Conservation (phyloP, 2,888 invertebrate species). For the Labia minor region DNA sequence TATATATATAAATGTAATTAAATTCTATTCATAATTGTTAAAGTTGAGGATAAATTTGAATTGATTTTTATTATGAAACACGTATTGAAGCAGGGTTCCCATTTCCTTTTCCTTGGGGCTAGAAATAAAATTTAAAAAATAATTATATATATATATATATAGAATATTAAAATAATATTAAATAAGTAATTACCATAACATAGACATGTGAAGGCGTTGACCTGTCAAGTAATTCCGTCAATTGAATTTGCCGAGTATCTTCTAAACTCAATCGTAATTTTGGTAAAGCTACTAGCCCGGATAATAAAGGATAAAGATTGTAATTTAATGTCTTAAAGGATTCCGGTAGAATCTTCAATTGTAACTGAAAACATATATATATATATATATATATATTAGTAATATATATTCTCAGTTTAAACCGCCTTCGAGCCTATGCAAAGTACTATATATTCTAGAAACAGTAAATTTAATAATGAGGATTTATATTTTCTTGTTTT, state of each 20-base stretch:
- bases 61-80: background rate
- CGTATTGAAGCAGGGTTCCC: slow-evolving; percentile 21
- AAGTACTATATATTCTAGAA: no score
- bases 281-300: slow-evolving; percentile 63
- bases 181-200: slow-evolving; percentile 44
- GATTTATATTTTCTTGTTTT: no score
- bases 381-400: slow-evolving; percentile 13
- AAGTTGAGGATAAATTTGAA: no score
- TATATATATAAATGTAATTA: no score
- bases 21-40: no score
- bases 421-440: no score
- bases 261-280: slow-evolving; percentile 40
- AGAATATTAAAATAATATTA: background rate
- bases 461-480: no score
- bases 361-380: slow-evolving; percentile 32
- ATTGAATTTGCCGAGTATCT: slow-evolving; percentile 35
- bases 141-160: background rate
- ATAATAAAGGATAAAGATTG: slow-evolving; percentile 66
- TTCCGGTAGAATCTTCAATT: slow-evolving; percentile 44
- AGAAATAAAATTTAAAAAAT: slow-evolving; percentile 25
- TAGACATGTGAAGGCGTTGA: slow-evolving; percentile 54
- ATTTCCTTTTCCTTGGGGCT: slow-evolving; percentile 33
- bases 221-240: slow-evolving; percentile 46
- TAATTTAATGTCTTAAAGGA: slow-evolving; percentile 53
- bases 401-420: background rate